phyloP scores from a whole-genome alignment of 1,140 invertebrate species.

The Formica selysi region DNA sequence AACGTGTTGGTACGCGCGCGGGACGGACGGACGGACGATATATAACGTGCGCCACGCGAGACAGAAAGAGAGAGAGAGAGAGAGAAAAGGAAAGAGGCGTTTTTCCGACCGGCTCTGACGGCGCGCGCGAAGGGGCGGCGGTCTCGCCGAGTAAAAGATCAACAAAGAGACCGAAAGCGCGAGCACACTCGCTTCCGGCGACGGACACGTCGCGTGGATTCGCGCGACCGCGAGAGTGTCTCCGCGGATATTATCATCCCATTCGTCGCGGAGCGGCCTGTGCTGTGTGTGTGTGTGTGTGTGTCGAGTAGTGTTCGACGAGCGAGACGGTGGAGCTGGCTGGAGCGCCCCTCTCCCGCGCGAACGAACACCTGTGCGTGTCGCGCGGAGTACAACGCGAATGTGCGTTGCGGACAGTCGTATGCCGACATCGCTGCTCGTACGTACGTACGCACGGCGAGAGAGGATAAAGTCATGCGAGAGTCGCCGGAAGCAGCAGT shows the following conservation, averaged over 20 bases:
- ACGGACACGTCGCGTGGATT: slow-evolving; percentile 8
- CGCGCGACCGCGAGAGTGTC: neutral
- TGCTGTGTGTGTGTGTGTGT: too few species aligned
- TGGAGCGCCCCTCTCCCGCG: neutral
- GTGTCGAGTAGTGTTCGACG: too few species aligned
- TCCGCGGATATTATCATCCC: too few species aligned
- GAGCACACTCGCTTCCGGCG: neutral
- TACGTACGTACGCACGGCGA: neutral
- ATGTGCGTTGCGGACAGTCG: slow-evolving; percentile 24
- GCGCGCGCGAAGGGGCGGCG: slow-evolving; percentile 17
- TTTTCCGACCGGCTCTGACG: slow-evolving; percentile 20
- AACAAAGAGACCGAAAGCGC: neutral
- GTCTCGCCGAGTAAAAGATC: neutral
- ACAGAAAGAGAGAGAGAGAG: neutral
- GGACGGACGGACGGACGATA: neutral
- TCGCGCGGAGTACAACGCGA: neutral
- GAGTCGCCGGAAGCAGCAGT: slow-evolving; percentile 39
- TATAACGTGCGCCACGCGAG: neutral
- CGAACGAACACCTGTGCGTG: slow-evolving; percentile 43
- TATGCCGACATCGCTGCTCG: slow-evolving; percentile 18
- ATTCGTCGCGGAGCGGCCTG: neutral
- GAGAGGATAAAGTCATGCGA: neutral
- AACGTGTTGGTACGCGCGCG: neutral
- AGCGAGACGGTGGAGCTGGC: neutral
- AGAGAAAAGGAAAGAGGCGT: neutral